Conservation (phyloP, 2,888 invertebrate species). For the Cantharis flavilabris region DNA sequence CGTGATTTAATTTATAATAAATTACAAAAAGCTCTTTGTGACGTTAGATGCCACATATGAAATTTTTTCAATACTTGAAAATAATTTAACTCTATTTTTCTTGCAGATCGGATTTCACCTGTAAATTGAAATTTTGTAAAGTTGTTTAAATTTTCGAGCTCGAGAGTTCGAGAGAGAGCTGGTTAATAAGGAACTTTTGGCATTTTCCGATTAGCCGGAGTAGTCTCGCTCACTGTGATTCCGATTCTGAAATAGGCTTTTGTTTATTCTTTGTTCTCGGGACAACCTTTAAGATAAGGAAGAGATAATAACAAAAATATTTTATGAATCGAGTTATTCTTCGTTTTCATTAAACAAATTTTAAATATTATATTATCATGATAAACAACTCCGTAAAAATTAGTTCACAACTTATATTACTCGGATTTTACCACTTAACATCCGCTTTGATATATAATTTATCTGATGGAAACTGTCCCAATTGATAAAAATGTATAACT, state of each 20-base stretch:
- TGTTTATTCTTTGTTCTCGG: background rate
- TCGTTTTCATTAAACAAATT: background rate
- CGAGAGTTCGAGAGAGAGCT: too few relatives aligned
- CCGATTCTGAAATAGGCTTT: background rate
- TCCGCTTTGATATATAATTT: background rate
- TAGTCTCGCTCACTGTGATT: background rate
- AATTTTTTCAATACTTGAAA: too few relatives aligned
- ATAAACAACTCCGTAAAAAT: background rate
- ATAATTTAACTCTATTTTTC: too few relatives aligned
- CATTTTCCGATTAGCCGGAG: too few relatives aligned
- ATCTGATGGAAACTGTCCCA: background rate
- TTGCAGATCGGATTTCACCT: too few relatives aligned
- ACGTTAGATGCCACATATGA: too few relatives aligned
- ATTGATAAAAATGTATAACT: background rate
- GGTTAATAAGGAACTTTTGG: too few relatives aligned
- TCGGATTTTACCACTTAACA: background rate
- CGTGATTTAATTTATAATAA: too few relatives aligned
- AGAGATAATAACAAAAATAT: background rate
- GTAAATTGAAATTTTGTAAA: too few relatives aligned
- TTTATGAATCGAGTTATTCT: background rate
- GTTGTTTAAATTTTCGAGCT: too few relatives aligned
- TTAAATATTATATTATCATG: background rate
- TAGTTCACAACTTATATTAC: background rate
- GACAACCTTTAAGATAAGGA: background rate
- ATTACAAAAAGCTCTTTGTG: too few relatives aligned